A percentile compares a stretch with the other conserved stretches of the same genome.
These are phyloP conservation scores for Alligator sinensis DNA, from an alignment of 2,113 vertebrate species.

Conservation along the genomic window DNA sequence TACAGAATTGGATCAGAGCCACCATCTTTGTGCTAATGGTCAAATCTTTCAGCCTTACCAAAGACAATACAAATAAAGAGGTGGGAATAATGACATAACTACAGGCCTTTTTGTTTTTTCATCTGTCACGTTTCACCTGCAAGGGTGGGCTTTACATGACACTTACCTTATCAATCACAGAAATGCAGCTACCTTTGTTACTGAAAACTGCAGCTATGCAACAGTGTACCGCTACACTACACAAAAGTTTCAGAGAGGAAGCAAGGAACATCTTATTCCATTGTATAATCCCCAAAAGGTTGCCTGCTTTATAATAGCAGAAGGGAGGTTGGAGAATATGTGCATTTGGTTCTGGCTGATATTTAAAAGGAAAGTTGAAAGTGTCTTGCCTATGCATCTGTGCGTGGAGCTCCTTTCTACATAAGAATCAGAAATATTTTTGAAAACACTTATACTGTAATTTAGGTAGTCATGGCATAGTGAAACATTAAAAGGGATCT, in stretches of 20 bases:
- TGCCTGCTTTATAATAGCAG: background rate
- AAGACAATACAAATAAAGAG: constrained; percentile 53
- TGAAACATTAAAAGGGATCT: constrained; percentile 55
- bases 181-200: fast-evolving
- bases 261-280: background rate
- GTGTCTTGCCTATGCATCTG: background rate
- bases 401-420: constrained; percentile 14
- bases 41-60: constrained; percentile 50
- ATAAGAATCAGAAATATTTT: constrained; percentile 33
- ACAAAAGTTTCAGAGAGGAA: background rate
- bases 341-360: background rate
- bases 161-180: background rate
- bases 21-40: background rate
- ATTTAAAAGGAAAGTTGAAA: background rate
- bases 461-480: constrained; percentile 25
- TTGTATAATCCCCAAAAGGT: background rate
- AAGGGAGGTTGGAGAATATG: background rate
- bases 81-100: constrained; percentile 14
- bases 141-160: background rate
- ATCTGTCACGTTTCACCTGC: background rate
- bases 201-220: background rate
- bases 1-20: background rate
- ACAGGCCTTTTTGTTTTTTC: background rate
- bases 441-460: constrained; percentile 55
- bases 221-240: fast-evolving